Evolutionary conservation across 2,888 invertebrate species (phyloP), one percentile per base, ranked within the genome.

Genomic region (Protonemura montana): DNA sequence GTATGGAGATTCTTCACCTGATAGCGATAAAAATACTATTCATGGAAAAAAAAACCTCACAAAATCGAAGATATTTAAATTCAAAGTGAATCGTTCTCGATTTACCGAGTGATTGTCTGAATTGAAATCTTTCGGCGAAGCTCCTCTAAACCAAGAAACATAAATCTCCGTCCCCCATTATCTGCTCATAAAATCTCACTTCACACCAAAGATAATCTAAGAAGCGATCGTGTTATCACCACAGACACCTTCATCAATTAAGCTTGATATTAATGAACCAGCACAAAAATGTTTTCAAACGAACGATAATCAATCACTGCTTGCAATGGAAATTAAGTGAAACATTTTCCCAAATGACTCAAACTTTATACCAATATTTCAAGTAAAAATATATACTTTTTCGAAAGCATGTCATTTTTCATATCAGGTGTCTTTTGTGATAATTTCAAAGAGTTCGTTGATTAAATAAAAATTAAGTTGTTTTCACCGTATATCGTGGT

Each of bases 61-160:
- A 59, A 59, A 59, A 59, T 59, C 59, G 59, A 59, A 59, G 59
- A 59, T 59, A 59, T 59, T 59, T 59, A 59, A 59, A 59, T 59
- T 59, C 59, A 59, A 59, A 59, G 59, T 59, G 21, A 59, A 59
- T 59, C 59, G 59, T 59, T 59, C 59, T 21, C 59, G 59, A 59
- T 59, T 59, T 59, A 7, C 59, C 13, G 59, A 13, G 16, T 21
- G 59, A 59, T 59, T 59, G 59, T 59, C 59, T 59, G 59, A 59
- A 59, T 59, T 21, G 59, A 59, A 59, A 59, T 59, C 59, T 59
- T 59, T 59, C 35, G 10, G 35, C 10, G 35, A 10, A 35, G 35
- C 5, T 35, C 59, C 21, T 59, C 59, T 21, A 59, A 2, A 59
- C n/a, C n/a, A 21, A 59, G 59, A 13, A 16, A 59, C 59, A 59